Conservation (phyloP, 2,797 vertebrate species). For the Limnodromus scolopaceus region DNA sequence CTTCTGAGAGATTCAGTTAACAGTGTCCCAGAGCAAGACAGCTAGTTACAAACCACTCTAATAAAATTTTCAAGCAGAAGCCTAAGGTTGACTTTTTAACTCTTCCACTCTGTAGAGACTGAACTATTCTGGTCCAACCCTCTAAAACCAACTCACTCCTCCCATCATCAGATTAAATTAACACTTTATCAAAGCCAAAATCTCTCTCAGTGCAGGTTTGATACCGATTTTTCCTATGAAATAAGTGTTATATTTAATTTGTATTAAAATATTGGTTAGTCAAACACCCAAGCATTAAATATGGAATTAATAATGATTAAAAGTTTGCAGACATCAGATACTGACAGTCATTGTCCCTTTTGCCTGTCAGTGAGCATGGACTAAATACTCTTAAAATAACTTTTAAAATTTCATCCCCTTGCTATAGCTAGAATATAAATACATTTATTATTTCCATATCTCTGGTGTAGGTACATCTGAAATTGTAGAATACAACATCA, state of each 20-base stretch:
- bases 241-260: neutral
- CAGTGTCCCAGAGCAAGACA: neutral
- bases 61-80: neutral
- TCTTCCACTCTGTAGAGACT: neutral
- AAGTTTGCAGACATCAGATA: neutral
- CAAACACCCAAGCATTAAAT: neutral
- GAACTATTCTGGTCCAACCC: neutral
- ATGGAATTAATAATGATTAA: neutral
- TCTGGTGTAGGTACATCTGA: neutral
- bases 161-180: neutral
- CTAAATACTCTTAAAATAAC: neutral
- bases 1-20: neutral
- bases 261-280: neutral
- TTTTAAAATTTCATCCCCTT: neutral
- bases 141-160: neutral
- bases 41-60: neutral
- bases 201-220: neutral
- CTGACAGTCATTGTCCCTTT: neutral
- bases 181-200: neutral
- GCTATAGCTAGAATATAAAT: neutral
- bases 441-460: neutral
- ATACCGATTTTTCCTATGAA: rapidly evolving
- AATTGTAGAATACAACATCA: neutral
- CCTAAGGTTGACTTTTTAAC: neutral
- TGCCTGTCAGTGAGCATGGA: neutral